Evolutionary conservation across 1,140 invertebrate genomes (phyloP), one percentile per base, ranked within the genome.

Genomic region (Aphaenogaster ashmeadi): DNA sequence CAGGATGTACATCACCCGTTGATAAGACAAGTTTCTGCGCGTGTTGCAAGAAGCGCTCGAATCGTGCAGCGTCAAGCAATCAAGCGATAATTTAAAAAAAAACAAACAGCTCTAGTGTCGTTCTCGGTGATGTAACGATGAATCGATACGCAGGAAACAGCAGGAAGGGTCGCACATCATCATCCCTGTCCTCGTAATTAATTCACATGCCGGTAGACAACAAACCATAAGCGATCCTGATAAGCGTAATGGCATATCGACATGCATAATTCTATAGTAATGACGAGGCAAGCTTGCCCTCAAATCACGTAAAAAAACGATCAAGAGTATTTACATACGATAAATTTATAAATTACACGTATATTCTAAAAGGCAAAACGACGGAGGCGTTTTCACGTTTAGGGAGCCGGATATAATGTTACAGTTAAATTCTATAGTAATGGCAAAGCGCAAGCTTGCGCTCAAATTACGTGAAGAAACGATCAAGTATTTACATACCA

Each of bases 71-170:
- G 41, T 41, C 77, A 6, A 7, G 41, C 60, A 75, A 58, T 84
- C 80, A n/a, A 50, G 41, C 38, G 67, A 84, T 47, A 75, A 84
- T 84, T 84, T 84, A 44, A 81, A 84, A 75, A 66, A 69, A 36
- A 83, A 60, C 9, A 21, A n/a, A 60, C 69, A 13, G 21, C 47
- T 75, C 21, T n/a, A 7, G 33, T 54, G 62, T 50, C 41, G 41
- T 41, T 33, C 21, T 52, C 36, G 21, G 27, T 84, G 41, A 62
- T 52, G 44, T 84, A 75, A 84, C n/a, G 56, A 36, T 38, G 18
- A 74, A 60, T 75, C 18, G 9, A 47, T 54, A 52, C 13, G 15
- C 50, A 21, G 21, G 21, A 44, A 69, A 54, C 21, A 15, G 21
- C 41, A 27, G 2, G 18, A 47, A 75, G 69, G 27, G 27, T 60